A percentile compares a stretch with the other conserved stretches of the same genome.
Evolutionary conservation across 1,140 invertebrate species (phyloP).

Genomic region (Portunus trituberculatus): DNA sequence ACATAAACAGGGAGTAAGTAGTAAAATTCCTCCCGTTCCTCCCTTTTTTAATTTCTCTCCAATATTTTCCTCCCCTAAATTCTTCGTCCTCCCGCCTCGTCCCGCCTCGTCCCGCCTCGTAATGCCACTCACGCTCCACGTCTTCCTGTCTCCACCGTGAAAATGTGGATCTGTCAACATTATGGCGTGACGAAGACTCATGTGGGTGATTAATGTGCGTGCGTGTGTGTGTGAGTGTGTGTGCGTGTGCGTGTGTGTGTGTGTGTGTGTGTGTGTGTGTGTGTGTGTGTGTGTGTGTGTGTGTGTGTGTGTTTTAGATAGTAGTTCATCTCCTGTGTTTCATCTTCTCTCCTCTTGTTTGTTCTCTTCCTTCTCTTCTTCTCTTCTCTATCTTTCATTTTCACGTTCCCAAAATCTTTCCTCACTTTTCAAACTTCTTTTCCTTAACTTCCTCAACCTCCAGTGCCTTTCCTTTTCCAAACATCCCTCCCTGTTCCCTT

Average conservation of each 20-base stretch:
- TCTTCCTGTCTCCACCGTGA: background rate
- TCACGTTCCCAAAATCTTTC: background rate
- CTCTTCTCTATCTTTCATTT: background rate
- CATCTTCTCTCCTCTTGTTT: background rate
- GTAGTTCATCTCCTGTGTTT: background rate
- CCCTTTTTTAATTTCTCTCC: background rate
- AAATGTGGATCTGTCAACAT: slow-evolving; percentile 22
- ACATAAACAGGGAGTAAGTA: background rate
- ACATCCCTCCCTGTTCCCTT: background rate
- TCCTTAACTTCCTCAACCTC: background rate
- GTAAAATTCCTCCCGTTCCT: background rate
- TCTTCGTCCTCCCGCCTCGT: background rate
- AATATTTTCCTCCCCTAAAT: background rate
- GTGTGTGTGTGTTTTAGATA: background rate
- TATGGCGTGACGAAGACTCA: background rate
- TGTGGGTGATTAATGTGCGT: background rate
- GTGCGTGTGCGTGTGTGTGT: slow-evolving; percentile 2
- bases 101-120: background rate
- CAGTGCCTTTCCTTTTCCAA: background rate
- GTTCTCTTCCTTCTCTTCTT: background rate
- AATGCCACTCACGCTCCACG: background rate
- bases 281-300: slow-evolving; percentile 48
- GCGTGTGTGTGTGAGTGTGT: background rate
- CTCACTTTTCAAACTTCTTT: background rate
- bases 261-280: slow-evolving; percentile 26